phyloP scores from a whole-genome alignment of 2,113 vertebrate species.

The Tragelaphus strepsiceros region DNA sequence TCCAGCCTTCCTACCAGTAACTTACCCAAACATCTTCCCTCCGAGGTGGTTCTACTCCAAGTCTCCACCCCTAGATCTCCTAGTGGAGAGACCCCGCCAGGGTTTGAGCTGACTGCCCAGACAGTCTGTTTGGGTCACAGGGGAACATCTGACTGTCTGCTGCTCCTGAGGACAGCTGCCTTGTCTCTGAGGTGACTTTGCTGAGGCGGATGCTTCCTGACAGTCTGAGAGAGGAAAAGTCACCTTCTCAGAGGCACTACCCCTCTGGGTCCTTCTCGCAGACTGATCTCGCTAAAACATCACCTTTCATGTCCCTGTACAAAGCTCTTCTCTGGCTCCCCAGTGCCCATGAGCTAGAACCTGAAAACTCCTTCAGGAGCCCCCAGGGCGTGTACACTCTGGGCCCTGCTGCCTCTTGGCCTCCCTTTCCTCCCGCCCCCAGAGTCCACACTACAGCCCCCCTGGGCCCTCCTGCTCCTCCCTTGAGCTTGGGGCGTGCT shows the following conservation, averaged over 20 bases:
- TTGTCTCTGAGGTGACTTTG: neutral
- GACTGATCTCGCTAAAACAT: neutral
- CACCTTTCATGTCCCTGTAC: neutral
- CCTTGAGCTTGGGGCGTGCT: neutral
- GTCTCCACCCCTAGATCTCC: neutral
- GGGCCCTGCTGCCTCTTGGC: neutral
- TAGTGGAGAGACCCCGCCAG: neutral
- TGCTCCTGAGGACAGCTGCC: neutral
- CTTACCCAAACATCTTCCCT: neutral
- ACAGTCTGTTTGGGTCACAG: neutral
- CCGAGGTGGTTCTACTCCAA: neutral
- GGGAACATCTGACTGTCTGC: neutral
- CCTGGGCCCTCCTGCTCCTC: neutral
- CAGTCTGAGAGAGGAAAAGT: neutral
- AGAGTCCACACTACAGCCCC: neutral
- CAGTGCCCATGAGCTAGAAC: neutral
- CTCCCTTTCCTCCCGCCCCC: accelerated
- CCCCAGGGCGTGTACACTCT: neutral
- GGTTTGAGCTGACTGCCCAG: neutral
- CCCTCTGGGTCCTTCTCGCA: neutral
- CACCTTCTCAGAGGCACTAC: neutral
- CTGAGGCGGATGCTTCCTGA: neutral
- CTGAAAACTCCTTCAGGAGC: neutral
- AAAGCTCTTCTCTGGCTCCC: neutral
- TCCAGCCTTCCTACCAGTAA: neutral